Evolutionary conservation across 2,797 vertebrate genomes (phyloP).

Genomic region (Atherinosoma microstoma): DNA sequence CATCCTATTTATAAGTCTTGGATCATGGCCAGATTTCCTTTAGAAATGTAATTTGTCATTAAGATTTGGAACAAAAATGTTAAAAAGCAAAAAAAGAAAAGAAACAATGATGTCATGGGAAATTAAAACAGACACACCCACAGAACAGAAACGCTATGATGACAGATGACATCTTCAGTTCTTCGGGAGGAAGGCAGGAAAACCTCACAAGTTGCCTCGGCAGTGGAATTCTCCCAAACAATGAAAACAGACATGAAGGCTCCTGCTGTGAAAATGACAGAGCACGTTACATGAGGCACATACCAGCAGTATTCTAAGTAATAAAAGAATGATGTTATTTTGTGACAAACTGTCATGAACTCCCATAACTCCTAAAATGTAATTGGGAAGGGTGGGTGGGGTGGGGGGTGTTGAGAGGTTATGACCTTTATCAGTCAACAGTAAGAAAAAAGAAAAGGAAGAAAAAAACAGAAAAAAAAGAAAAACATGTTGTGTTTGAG

Average conservation of each 20-base stretch:
- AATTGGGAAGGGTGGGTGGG: no score
- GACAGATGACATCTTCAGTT: slow-evolving; percentile 13
- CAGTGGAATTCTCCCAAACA: slow-evolving; percentile 23
- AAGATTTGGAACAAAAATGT: slow-evolving; percentile 27
- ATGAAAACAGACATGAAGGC: slow-evolving; percentile 17
- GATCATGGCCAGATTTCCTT: slow-evolving; percentile 26
- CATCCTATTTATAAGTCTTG: slow-evolving; percentile 20
- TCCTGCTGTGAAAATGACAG: slow-evolving; percentile 28
- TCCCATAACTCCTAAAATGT: background rate
- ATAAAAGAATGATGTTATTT: background rate
- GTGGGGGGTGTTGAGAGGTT: background rate
- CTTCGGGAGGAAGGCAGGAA: slow-evolving; percentile 47
- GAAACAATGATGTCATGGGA: slow-evolving; percentile 62
- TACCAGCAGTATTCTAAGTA: background rate
- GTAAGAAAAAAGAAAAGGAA: background rate
- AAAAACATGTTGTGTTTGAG: slow-evolving; percentile 15
- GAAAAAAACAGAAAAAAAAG: background rate
- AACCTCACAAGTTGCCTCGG: slow-evolving; percentile 4
- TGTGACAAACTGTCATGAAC: background rate
- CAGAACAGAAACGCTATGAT: slow-evolving; percentile 1
- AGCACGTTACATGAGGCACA: slow-evolving; percentile 20
- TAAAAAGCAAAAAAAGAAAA: slow-evolving; percentile 8
- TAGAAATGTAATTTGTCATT: slow-evolving; percentile 48
- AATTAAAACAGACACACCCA: slow-evolving; percentile 48
- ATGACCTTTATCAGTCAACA: background rate